Conservation (phyloP, 2,888 invertebrate species). For the Chromoteleia sp. region DNA sequence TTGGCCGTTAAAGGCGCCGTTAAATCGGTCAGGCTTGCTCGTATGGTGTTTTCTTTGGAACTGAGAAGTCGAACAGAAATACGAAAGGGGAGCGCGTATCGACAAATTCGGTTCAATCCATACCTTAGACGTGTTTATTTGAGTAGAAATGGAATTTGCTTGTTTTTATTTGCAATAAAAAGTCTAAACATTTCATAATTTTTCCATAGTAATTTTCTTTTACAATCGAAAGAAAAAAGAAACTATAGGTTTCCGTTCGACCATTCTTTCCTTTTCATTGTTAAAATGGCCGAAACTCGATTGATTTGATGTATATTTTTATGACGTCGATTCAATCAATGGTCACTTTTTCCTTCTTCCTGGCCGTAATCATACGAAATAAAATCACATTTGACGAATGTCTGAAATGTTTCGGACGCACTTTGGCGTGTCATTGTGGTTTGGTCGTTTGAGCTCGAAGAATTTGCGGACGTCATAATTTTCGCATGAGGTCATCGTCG, state of each 20-base stretch:
- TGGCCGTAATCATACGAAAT: constrained; percentile 36
- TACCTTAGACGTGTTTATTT: constrained; percentile 18
- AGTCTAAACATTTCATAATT: too few species aligned
- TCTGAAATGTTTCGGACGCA: constrained; percentile 39
- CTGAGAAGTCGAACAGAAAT: constrained; percentile 56
- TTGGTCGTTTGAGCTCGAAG: constrained; percentile 42
- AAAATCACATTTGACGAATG: constrained; percentile 58
- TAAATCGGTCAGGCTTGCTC: constrained; percentile 79
- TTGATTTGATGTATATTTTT: constrained; percentile 50
- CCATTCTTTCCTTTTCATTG: background rate
- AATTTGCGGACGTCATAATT: constrained; percentile 64
- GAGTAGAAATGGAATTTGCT: constrained; percentile 32
- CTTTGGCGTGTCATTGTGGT: constrained; percentile 50
- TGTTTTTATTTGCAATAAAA: constrained; percentile 2
- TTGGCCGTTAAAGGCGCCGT: constrained; percentile 83
- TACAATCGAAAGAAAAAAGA: too few species aligned
- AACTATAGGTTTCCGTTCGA: too few species aligned
- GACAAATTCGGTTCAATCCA: constrained; percentile 43
- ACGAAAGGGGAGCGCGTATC: constrained; percentile 27
- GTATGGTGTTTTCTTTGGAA: constrained; percentile 57
- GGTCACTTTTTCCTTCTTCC: constrained; percentile 23
- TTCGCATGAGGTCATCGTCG: constrained; percentile 67
- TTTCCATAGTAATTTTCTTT: too few species aligned
- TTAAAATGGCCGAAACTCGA: constrained; percentile 16
- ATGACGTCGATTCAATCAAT: constrained; percentile 39